phyloP scores from a whole-genome alignment of 2,888 invertebrate species.

The Calliopum simillimum region DNA sequence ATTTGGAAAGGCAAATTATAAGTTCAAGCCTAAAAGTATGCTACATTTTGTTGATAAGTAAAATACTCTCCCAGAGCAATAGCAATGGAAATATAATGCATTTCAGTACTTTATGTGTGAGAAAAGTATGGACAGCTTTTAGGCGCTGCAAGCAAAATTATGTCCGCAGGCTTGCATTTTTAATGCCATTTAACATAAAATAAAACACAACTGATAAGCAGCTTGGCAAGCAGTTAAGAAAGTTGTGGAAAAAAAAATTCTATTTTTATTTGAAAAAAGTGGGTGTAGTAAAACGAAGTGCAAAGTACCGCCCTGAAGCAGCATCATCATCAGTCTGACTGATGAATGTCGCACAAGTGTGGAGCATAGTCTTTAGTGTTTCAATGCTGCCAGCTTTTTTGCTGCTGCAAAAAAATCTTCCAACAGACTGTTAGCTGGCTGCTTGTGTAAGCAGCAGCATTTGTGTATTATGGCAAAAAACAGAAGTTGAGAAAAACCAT shows the following conservation, averaged over 20 bases:
- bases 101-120: too few relatives aligned
- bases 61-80: neutral
- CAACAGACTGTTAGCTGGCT: neutral
- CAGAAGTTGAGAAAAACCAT: neutral
- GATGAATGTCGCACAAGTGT: constrained; percentile 7
- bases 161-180: neutral
- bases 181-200: constrained; percentile 26
- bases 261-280: neutral
- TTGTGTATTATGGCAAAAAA: neutral
- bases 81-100: too few relatives aligned
- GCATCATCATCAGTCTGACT: constrained; percentile 5
- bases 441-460: neutral
- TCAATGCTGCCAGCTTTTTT: too few relatives aligned
- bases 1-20: too few relatives aligned
- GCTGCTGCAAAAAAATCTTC: too few relatives aligned
- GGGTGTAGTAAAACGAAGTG: neutral
- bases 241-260: neutral
- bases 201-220: constrained; percentile 28
- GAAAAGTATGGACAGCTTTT: neutral
- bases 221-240: neutral
- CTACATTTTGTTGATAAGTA: neutral
- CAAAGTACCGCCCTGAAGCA: neutral
- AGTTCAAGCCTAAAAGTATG: neutral
- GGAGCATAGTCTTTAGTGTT: neutral
- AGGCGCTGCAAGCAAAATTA: neutral